Percentiles rank a stretch among this genome's conserved stretches.
Conservation (phyloP, 2,113 vertebrate genomes). For the Strix uralensis region DNA sequence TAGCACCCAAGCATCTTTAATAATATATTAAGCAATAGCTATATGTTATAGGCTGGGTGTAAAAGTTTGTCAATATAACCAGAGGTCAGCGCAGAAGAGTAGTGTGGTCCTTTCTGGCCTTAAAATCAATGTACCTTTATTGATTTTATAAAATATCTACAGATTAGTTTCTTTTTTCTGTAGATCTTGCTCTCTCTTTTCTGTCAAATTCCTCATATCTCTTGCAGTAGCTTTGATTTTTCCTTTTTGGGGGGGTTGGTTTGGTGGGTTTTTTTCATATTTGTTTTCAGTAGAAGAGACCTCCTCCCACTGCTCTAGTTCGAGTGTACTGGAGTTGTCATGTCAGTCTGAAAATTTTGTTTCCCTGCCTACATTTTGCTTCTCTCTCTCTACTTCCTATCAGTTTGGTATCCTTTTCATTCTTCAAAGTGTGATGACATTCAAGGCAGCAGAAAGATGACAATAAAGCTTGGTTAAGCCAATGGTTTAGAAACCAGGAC, state of each 20-base stretch:
- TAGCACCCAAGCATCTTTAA: not conserved
- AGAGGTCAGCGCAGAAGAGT: not conserved
- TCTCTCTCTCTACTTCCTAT: not conserved
- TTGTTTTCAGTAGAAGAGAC: not conserved
- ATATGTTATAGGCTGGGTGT: not conserved
- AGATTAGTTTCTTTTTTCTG: not conserved
- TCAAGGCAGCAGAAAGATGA: not conserved
- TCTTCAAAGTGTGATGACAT: not conserved
- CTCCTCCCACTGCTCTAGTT: not conserved
- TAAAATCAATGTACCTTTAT: not conserved
- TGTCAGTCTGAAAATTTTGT: not conserved
- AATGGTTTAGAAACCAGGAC: not conserved
- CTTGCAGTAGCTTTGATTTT: not conserved
- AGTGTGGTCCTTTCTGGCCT: not conserved
- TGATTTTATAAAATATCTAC: not conserved
- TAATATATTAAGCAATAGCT: not conserved
- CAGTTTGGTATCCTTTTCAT: not conserved
- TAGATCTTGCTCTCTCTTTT: not conserved
- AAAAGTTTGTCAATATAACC: not conserved
- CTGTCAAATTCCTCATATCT: not conserved
- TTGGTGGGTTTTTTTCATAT: not conserved
- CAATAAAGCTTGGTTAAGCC: not conserved
- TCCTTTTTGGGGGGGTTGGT: accelerated
- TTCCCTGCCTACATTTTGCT: not conserved
- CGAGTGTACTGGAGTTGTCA: not conserved